Base-by-base conservation (phyloP, 2,888 invertebrate species). In the Amblyteles armatorius region DNA sequence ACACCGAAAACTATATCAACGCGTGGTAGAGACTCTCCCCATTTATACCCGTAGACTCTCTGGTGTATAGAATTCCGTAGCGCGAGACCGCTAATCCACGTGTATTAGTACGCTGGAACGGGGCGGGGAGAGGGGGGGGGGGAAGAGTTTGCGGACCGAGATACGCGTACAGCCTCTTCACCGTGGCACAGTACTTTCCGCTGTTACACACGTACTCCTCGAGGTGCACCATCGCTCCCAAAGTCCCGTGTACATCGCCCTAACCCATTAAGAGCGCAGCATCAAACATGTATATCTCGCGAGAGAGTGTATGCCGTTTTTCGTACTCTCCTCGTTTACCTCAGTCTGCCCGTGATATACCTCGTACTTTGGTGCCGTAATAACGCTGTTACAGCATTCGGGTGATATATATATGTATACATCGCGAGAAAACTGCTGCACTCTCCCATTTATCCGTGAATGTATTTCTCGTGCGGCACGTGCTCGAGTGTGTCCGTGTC, bases 381-480 rank as follows among this genome's bases (percentile, higher is more conserved):
- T 77, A 82, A 72, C 82, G 55, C 77, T 65, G 71, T 77, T 77
- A 72, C 71, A 71, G 69, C 52, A 48, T 73, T 73, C 13, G 65
- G 6, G 67, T n/a, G 50, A 57, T 0, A 57, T 22, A 57, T 22
- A 55, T 55, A 4, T 11, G 40, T 26, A 57, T 22, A 22, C 11
- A 19, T 7, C 22, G 22, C 57, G 57, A 57, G 22, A 26, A 57
- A 57, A 57, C 22, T 26, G 57, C 57, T 13, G 22, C 57, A 26
- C 57, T 26, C 11, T 57, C 22, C 57, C 11, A 26, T 57, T 57
- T 26, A 26, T 57, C 13, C 22, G 13, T 13, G 13, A 0, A 40
- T 48, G 44, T 48, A 48, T 5, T 26, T 57, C 57, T 26, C 26
- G 26, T 26, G 55, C 9, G 26, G 22, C 57, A 26, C 26, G 26